These are phyloP conservation scores for Parascotia fuliginaria DNA, from an alignment of 2,888 invertebrate species.

Conservation along the genomic window DNA sequence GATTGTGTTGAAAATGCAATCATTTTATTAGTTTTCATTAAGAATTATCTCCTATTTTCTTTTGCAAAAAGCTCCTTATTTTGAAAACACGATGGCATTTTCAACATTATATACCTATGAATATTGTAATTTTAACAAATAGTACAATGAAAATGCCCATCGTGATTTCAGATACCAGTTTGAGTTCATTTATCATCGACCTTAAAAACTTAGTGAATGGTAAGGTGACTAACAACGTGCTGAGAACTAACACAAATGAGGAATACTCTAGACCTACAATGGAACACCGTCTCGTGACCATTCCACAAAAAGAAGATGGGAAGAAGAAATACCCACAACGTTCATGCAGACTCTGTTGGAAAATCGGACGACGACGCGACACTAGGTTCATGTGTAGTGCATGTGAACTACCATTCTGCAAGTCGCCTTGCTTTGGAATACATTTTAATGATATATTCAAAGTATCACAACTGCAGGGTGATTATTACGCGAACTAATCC, in stretches of 20 bases:
- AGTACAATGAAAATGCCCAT: slow-evolving; percentile 82
- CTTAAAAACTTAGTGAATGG: slow-evolving; percentile 83
- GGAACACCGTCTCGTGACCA: slow-evolving; percentile 78
- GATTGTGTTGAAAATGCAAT: slow-evolving; percentile 86
- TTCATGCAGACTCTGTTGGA: slow-evolving; percentile 83
- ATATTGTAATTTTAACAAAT: slow-evolving; percentile 43
- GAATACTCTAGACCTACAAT: slow-evolving; percentile 63
- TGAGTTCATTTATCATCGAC: slow-evolving; percentile 81
- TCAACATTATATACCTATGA: slow-evolving; percentile 71
- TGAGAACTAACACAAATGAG: slow-evolving; percentile 65
- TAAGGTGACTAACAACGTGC: slow-evolving; percentile 70
- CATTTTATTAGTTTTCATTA: slow-evolving; percentile 72
- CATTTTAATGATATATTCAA: slow-evolving; percentile 79
- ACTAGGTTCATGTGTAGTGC: slow-evolving; percentile 82
- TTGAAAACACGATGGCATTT: slow-evolving; percentile 86
- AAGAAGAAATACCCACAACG: slow-evolving; percentile 84
- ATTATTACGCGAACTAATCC: slow-evolving; percentile 76
- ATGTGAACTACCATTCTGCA: slow-evolving; percentile 82
- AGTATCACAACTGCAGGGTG: slow-evolving; percentile 76
- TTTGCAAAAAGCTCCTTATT: slow-evolving; percentile 70
- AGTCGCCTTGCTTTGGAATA: slow-evolving; percentile 80
- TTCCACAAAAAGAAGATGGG: slow-evolving; percentile 84
- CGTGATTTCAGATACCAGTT: slow-evolving; percentile 85
- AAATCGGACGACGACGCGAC: slow-evolving; percentile 78
- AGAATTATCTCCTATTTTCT: slow-evolving; percentile 64